Percentiles rank a stretch among this genome's conserved stretches.
Conservation (phyloP, 1,140 invertebrate genomes). For the Drosophila virilis region DNA sequence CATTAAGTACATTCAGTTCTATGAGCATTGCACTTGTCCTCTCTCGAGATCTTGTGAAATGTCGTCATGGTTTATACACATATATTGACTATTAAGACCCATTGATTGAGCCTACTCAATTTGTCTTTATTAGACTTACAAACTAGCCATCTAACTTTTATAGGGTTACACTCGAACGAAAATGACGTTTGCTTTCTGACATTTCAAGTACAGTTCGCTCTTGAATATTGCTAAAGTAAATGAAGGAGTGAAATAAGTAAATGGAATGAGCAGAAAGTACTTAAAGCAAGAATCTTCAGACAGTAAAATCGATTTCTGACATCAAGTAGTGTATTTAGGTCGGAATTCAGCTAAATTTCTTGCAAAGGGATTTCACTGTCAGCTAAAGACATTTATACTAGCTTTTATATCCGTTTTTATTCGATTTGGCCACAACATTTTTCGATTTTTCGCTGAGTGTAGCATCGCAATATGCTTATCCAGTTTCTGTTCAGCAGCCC, state of each 20-base stretch:
- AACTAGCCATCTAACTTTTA: neutral
- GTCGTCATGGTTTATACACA: neutral
- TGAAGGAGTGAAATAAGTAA: too few relatives aligned
- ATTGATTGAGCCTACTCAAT: slow-evolving; percentile 11
- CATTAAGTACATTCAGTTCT: neutral
- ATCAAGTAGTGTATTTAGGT: too few relatives aligned
- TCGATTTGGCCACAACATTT: neutral
- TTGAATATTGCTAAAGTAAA: too few relatives aligned
- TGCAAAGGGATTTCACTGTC: too few relatives aligned
- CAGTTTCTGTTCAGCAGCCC: too few relatives aligned
- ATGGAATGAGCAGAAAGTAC: neutral
- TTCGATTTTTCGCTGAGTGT: neutral
- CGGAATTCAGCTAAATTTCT: too few relatives aligned
- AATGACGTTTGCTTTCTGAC: too few relatives aligned
- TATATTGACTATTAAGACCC: neutral
- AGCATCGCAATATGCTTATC: too few relatives aligned
- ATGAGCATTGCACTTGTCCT: neutral
- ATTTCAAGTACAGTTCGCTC: too few relatives aligned
- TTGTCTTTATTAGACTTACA: slow-evolving; percentile 1
- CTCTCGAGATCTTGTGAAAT: neutral
- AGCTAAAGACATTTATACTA: too few relatives aligned
- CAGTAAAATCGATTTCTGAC: too few relatives aligned
- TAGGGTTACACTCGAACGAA: neutral
- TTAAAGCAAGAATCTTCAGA: neutral
- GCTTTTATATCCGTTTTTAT: neutral